Conservation (phyloP, 2,113 vertebrate genomes). For the Gadus macrocephalus region DNA sequence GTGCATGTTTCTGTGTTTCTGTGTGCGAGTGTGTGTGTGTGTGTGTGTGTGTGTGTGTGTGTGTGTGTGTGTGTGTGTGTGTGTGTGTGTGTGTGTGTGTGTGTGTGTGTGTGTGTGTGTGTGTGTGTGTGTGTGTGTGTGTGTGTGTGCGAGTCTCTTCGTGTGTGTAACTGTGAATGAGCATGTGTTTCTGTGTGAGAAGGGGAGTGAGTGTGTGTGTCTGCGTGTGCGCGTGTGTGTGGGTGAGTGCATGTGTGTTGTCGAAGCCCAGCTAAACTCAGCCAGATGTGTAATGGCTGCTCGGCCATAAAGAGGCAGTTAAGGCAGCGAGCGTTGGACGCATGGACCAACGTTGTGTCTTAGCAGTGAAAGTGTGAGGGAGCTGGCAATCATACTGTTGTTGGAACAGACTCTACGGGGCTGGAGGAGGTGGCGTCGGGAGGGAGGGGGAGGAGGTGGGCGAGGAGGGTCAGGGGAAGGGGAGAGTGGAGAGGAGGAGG, state of each 20-base stretch:
- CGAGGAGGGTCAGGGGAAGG: neutral
- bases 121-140: no score
- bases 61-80: neutral
- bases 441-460: neutral
- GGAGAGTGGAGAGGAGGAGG: neutral
- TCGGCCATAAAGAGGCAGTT: constrained; percentile 26
- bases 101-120: no score
- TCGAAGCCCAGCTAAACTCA: constrained; percentile 17
- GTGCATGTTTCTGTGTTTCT: neutral
- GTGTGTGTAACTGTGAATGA: neutral
- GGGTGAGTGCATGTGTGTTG: neutral
- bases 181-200: neutral
- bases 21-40: no score
- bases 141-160: neutral
- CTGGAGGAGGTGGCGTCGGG: constrained; percentile 25
- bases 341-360: constrained; percentile 1
- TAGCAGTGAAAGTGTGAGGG: constrained; percentile 14
- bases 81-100: neutral
- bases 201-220: neutral
- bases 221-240: neutral
- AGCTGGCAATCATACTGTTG: constrained; percentile 24
- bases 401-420: constrained; percentile 28
- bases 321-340: constrained; percentile 12
- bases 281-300: constrained; percentile 27
- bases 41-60: no score